Percentiles rank a stretch among this genome's conserved stretches.
These are phyloP conservation scores for Meleagris gallopavo DNA, from an alignment of 2,113 vertebrate genomes.

Conservation along the genomic window DNA sequence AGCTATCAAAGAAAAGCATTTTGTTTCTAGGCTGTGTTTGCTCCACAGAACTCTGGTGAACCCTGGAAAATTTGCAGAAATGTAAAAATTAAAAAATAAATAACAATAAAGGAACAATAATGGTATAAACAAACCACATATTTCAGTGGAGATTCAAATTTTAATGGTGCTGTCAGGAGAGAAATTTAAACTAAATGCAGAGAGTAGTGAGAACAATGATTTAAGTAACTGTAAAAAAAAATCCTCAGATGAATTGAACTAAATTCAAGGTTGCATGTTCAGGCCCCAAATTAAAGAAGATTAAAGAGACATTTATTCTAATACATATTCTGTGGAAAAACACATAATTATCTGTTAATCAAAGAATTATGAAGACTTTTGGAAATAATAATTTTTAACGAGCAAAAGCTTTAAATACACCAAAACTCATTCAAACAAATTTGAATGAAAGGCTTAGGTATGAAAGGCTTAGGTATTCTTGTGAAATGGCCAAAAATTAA, in stretches of 20 bases:
- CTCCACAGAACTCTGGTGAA: neutral
- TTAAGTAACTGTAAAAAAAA: neutral
- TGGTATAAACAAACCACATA: neutral
- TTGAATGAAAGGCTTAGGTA: neutral
- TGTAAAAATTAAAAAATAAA: neutral
- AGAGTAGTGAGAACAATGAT: neutral
- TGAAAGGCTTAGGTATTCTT: neutral
- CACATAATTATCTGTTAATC: neutral
- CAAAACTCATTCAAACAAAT: neutral
- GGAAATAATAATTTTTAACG: neutral
- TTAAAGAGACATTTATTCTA: neutral
- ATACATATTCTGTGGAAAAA: neutral
- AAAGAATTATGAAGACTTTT: slow-evolving; percentile 6
- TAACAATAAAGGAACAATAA: neutral
- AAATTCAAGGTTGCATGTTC: slow-evolving; percentile 12
- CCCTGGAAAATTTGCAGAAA: neutral
- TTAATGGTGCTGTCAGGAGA: neutral
- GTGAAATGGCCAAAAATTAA: neutral
- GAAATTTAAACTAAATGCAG: neutral
- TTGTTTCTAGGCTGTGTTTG: neutral
- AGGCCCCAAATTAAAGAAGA: neutral
- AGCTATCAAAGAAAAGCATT: neutral
- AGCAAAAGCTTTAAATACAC: neutral
- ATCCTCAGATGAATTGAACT: neutral
- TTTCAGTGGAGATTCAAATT: neutral